Evolutionary conservation across 2,797 vertebrate genomes (phyloP).

Genomic region (Diglossa cyanea): DNA sequence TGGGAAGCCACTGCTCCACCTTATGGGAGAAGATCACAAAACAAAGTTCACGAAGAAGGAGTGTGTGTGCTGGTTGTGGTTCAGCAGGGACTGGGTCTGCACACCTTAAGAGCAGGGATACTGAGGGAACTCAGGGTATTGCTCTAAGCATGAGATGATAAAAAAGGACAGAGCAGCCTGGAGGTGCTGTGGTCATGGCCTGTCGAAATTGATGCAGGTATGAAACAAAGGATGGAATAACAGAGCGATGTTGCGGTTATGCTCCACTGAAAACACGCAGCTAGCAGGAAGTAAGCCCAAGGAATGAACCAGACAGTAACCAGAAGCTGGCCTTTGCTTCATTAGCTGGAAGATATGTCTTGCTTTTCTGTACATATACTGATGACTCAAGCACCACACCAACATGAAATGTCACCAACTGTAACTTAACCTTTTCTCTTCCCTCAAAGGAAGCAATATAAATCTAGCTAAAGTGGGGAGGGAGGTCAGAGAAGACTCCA

Average conservation of each 20-base stretch:
- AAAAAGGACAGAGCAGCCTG: not conserved
- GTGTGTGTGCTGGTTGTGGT: not conserved
- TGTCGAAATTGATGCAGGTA: accelerated
- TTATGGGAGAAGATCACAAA: not conserved
- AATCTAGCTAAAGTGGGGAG: not conserved
- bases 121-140: accelerated
- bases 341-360: not conserved
- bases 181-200: not conserved
- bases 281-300: not conserved
- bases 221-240: not conserved
- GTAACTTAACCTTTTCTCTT: not conserved
- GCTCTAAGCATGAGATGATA: not conserved
- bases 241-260: accelerated
- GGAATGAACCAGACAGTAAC: accelerated
- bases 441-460: not conserved
- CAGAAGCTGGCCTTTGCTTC: not conserved
- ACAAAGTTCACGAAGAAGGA: not conserved
- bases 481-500: not conserved
- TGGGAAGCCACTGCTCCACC: not conserved
- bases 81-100: not conserved
- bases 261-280: not conserved
- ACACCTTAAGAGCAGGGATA: not conserved
- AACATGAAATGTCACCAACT: not conserved
- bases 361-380: not conserved
- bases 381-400: not conserved